phyloP scores from a whole-genome alignment of 2,888 invertebrate species.

The Eretmocerus hayati region DNA sequence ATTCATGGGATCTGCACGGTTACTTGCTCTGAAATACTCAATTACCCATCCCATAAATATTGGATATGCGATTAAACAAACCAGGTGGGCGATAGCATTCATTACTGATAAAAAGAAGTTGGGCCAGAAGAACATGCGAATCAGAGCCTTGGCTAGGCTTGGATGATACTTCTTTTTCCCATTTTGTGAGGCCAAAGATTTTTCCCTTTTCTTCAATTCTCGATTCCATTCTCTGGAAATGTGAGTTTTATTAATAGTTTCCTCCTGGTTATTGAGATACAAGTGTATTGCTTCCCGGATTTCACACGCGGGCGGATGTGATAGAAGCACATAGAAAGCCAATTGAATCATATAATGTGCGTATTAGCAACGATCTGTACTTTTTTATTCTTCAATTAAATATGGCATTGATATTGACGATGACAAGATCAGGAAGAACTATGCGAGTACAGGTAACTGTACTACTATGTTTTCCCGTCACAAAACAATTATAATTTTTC shows the following conservation, averaged over 20 bases:
- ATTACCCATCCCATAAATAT: slow-evolving; percentile 32
- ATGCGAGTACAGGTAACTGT: no score
- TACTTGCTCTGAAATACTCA: slow-evolving; percentile 27
- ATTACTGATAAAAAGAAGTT: slow-evolving; percentile 26
- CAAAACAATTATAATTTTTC: no score
- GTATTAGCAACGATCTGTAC: no score
- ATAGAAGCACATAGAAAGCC: no score
- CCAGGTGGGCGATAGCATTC: slow-evolving; percentile 11
- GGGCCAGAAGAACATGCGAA: slow-evolving; percentile 42
- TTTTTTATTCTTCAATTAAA: no score
- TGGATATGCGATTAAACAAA: slow-evolving; percentile 25
- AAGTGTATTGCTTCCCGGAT: no score
- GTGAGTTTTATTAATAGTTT: not conserved
- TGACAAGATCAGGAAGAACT: no score
- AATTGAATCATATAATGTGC: no score
- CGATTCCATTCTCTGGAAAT: slow-evolving; percentile 45
- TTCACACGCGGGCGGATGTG: no score
- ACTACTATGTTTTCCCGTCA: no score
- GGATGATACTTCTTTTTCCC: slow-evolving; percentile 32
- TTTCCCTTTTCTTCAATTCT: slow-evolving; percentile 37
- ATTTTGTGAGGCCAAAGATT: slow-evolving; percentile 15
- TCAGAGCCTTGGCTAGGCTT: slow-evolving; percentile 44
- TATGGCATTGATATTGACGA: no score
- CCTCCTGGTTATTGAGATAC: no score
- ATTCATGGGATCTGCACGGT: not conserved